phyloP scores from a whole-genome alignment of 2,888 invertebrate species.

The Temnothorax rugatulus region DNA sequence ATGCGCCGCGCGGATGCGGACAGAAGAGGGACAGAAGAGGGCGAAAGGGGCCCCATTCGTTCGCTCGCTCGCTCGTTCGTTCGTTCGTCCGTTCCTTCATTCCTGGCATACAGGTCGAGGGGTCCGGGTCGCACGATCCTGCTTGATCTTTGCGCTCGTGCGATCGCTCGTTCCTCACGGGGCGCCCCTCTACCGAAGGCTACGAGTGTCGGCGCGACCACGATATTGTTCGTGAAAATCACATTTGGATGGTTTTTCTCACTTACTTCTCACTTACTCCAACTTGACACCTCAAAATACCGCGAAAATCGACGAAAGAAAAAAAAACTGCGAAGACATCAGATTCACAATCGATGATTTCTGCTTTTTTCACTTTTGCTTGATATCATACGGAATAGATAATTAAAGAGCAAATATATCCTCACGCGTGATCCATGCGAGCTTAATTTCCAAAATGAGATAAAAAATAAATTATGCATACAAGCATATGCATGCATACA shows the following conservation, averaged over 20 bases:
- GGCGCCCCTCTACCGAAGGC: constrained; percentile 70
- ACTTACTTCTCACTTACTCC: background rate
- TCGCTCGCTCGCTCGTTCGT: constrained; percentile 70
- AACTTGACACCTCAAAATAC: background rate
- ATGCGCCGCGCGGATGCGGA: constrained; percentile 53
- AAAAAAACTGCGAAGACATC: background rate
- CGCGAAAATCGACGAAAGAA: background rate
- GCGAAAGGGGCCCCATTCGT: constrained; percentile 69
- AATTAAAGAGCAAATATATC: constrained; percentile 4
- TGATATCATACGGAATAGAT: background rate
- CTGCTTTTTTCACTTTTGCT: background rate
- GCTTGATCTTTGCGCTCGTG: constrained; percentile 86
- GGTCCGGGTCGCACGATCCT: constrained; percentile 86
- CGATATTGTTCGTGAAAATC: constrained; percentile 66
- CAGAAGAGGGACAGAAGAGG: constrained; percentile 67
- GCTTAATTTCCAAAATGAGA: background rate
- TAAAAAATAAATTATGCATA: background rate
- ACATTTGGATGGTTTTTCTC: background rate
- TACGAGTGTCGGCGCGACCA: constrained; percentile 66
- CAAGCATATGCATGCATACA: background rate
- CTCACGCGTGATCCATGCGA: background rate
- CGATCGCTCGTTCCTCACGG: constrained; percentile 82
- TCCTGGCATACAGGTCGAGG: constrained; percentile 82
- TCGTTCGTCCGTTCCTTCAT: constrained; percentile 72
- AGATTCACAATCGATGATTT: background rate